Evolutionary conservation across 2,888 invertebrate genomes (phyloP).

Genomic region (Drosophila fungiperda): DNA sequence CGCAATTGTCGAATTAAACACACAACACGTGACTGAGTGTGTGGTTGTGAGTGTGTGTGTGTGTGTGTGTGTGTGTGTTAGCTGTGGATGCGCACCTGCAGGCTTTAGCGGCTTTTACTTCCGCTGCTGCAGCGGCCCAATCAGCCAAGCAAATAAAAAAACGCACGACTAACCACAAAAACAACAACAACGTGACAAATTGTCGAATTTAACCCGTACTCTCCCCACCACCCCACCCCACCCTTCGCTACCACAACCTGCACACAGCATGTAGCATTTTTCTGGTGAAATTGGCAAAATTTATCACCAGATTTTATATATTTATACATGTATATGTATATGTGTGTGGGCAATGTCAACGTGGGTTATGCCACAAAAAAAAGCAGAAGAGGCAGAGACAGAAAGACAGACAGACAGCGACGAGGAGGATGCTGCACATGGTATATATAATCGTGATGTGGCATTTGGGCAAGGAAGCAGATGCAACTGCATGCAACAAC

Average conservation of each 20-base stretch:
- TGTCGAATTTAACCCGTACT: slow-evolving; percentile 54
- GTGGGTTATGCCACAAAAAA: slow-evolving; percentile 76
- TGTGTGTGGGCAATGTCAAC: slow-evolving; percentile 71
- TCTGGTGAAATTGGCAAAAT: slow-evolving; percentile 67
- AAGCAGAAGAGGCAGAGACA: slow-evolving; percentile 11
- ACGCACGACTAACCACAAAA: slow-evolving; percentile 70
- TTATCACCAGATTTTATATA: slow-evolving; percentile 16
- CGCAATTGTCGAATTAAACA: slow-evolving; percentile 64
- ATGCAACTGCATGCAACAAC: slow-evolving; percentile 5
- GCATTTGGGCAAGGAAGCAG: slow-evolving; percentile 51
- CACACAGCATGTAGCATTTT: slow-evolving; percentile 62
- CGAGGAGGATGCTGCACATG: slow-evolving; percentile 63
- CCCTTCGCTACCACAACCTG: not conserved
- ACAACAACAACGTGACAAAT: slow-evolving; percentile 63
- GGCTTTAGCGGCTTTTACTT: slow-evolving; percentile 69
- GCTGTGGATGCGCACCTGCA: slow-evolving; percentile 68
- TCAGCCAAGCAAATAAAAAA: slow-evolving; percentile 53
- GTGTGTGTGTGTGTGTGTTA: slow-evolving; percentile 17
- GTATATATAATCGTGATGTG: slow-evolving; percentile 39
- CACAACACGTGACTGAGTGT: slow-evolving; percentile 13
- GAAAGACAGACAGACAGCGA: slow-evolving; percentile 4
- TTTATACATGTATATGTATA: not conserved
- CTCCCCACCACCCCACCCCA: not conserved
- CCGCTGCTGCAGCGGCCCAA: slow-evolving; percentile 57
- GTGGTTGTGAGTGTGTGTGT: slow-evolving; percentile 12